phyloP scores from a whole-genome alignment of 2,888 invertebrate genomes.

The Ceriagrion tenellum region DNA sequence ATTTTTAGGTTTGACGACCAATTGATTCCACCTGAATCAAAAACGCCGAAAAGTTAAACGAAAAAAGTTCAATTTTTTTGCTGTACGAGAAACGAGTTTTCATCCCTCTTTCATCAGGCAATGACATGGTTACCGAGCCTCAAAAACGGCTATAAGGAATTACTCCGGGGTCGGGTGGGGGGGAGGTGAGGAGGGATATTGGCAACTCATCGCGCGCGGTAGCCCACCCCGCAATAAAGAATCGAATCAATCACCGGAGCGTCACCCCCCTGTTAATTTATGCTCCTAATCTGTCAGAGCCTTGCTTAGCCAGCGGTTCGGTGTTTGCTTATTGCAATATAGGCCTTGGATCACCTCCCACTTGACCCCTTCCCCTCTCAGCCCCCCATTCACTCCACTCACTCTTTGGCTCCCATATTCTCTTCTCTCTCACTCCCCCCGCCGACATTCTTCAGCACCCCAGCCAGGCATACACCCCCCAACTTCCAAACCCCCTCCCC shows the following conservation, averaged over 20 bases:
- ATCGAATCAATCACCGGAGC: conserved; percentile 25
- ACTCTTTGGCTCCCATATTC: background rate
- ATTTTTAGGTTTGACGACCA: background rate
- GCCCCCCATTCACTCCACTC: background rate
- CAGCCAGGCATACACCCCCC: no score
- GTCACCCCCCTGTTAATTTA: conserved; percentile 37
- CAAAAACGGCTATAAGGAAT: conserved; percentile 10
- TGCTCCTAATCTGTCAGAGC: conserved; percentile 32
- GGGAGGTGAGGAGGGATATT: background rate
- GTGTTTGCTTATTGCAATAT: conserved; percentile 31
- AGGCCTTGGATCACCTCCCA: conserved; percentile 33
- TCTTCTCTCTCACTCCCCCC: background rate
- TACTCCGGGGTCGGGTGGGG: background rate
- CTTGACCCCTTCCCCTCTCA: background rate
- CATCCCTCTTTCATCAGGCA: background rate
- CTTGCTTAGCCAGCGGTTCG: conserved; percentile 31
- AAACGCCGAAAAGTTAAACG: background rate
- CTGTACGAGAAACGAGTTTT: background rate
- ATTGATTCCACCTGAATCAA: background rate
- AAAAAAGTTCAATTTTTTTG: background rate
- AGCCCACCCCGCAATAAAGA: conserved; percentile 17
- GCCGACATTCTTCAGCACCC: background rate
- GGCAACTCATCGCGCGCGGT: conserved; percentile 3
- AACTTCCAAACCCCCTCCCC: background rate
- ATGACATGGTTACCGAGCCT: conserved; percentile 7